Evolutionary conservation across 1,140 invertebrate genomes (phyloP).

Genomic region (Pomacea maculata): DNA sequence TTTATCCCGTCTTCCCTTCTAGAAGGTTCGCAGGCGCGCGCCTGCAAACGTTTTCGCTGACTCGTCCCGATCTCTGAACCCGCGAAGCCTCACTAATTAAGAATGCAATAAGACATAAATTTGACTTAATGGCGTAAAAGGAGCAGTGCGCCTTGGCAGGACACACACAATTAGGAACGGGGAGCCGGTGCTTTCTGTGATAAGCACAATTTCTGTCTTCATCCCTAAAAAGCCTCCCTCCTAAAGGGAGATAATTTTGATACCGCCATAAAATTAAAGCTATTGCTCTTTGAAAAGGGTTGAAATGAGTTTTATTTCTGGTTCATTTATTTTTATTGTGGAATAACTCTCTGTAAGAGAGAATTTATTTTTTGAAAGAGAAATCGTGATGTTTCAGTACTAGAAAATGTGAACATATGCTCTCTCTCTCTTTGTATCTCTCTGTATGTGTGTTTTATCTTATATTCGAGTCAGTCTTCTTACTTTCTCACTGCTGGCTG

Average conservation of each 20-base stretch:
- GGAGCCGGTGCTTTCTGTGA: neutral
- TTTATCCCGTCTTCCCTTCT: neutral
- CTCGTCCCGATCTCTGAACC: neutral
- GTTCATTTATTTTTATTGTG: too few relatives aligned
- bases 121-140: conserved; percentile 8
- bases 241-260: conserved; percentile 5
- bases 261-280: conserved; percentile 3
- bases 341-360: too few relatives aligned
- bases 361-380: too few relatives aligned
- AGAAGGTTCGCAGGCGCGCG: neutral
- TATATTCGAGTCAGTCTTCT: too few relatives aligned
- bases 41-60: neutral
- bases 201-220: neutral
- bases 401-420: too few relatives aligned
- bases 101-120: conserved; percentile 10
- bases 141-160: neutral
- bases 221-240: neutral
- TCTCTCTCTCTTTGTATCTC: too few relatives aligned
- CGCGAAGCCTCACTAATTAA: conserved; percentile 7
- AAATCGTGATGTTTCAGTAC: too few relatives aligned
- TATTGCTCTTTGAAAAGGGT: conserved; percentile 1
- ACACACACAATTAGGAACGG: conserved; percentile 8
- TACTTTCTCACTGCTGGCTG: too few relatives aligned
- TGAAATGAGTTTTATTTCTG: neutral
- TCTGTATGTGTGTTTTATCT: too few relatives aligned